Evolutionary conservation across 2,888 invertebrate species (phyloP).

Genomic region (Bruchidius siliquastri): DNA sequence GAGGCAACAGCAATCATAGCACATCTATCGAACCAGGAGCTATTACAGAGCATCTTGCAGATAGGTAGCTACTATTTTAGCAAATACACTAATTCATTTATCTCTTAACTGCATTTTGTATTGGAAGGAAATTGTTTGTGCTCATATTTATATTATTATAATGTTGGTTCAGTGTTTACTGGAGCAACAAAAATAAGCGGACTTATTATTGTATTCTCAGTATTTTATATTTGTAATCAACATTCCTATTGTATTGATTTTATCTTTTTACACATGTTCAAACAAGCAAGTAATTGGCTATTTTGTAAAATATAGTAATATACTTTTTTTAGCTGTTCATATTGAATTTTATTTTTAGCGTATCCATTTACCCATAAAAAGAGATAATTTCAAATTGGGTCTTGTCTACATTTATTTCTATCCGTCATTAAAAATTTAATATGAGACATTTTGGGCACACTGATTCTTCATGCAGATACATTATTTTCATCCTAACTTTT

Average conservation of each 20-base stretch:
- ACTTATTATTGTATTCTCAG: neutral
- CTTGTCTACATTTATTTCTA: too few relatives aligned
- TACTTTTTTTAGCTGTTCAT: neutral
- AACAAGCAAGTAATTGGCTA: neutral
- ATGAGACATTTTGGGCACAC: too few relatives aligned
- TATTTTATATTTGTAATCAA: neutral
- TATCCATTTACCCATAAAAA: too few relatives aligned
- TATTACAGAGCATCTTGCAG: neutral
- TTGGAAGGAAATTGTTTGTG: neutral
- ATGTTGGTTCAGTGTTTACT: neutral
- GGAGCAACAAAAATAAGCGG: neutral
- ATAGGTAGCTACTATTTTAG: neutral
- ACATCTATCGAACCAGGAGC: slow-evolving; percentile 6
- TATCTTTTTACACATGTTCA: neutral
- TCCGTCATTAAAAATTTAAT: too few relatives aligned
- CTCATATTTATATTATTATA: neutral
- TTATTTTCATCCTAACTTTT: too few relatives aligned
- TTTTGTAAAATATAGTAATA: neutral
- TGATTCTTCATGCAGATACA: too few relatives aligned
- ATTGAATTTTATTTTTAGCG: too few relatives aligned
- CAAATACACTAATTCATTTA: neutral
- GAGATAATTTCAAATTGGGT: too few relatives aligned
- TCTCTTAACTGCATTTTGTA: neutral
- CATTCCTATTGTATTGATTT: neutral
- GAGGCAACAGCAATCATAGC: slow-evolving; percentile 42